These are phyloP conservation scores for Falco columbarius DNA, from an alignment of 2,797 vertebrate species.

Conservation along the genomic window DNA sequence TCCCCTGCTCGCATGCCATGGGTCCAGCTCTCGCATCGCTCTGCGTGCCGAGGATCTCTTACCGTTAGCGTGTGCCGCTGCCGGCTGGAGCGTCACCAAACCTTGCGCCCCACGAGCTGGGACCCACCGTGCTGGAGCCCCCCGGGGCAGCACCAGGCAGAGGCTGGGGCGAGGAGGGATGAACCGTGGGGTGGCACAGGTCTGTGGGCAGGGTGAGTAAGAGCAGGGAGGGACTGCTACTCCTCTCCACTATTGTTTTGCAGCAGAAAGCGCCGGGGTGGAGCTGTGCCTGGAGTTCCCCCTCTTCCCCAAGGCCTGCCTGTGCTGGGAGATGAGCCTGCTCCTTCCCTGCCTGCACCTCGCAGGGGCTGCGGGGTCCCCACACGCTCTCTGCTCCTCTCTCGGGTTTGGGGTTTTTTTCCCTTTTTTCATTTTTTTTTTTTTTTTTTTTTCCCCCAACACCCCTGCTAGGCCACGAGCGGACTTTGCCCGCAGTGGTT, in stretches of 20 bases:
- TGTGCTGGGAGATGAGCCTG: neutral
- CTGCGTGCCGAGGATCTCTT: neutral
- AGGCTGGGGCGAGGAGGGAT: neutral
- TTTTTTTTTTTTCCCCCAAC: neutral
- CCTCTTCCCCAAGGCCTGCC: neutral
- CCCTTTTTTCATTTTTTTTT: accelerated
- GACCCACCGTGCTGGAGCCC: neutral
- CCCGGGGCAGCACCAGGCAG: neutral
- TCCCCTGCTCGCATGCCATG: constrained; percentile 17
- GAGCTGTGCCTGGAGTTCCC: constrained; percentile 40
- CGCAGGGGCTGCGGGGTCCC: neutral
- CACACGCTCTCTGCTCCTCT: neutral
- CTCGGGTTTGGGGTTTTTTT: no score
- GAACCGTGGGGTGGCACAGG: neutral
- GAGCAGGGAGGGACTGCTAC: constrained; percentile 48
- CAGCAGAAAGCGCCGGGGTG: constrained; percentile 15
- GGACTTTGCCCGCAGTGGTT: neutral
- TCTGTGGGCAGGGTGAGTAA: constrained; percentile 40
- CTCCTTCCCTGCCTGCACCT: neutral
- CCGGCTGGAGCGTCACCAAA: neutral
- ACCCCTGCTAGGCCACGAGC: neutral
- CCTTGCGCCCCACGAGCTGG: neutral
- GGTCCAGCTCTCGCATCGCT: neutral
- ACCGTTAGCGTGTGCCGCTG: neutral
- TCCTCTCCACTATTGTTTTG: constrained; percentile 41